A percentile compares a stretch with the other conserved stretches of the same genome.
Conservation (phyloP, 2,888 invertebrate genomes). For the Punctoribates punctum region DNA sequence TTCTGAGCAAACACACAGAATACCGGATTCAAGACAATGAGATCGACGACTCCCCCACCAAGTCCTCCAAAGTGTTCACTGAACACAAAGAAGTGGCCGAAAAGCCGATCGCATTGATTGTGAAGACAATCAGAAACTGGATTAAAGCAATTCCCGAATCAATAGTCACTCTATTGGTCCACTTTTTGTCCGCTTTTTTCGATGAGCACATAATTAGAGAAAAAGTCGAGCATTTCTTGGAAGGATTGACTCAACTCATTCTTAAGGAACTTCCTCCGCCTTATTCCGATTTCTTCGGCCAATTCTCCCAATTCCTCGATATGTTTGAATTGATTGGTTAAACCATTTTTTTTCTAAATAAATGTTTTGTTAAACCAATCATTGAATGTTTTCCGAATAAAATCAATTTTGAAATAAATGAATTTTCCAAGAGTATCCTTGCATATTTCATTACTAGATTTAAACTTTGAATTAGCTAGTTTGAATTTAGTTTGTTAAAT, state of each 20-base stretch:
- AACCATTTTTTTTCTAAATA: not conserved
- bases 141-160: constrained; percentile 7
- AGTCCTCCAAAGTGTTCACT: not conserved
- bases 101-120: constrained; percentile 9
- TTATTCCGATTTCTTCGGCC: not conserved
- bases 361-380: not conserved
- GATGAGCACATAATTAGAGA: not conserved
- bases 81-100: not conserved
- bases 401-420: not conserved
- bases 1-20: not conserved
- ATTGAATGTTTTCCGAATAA: not conserved
- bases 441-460: no score
- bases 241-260: not conserved
- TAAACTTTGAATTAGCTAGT: not conserved
- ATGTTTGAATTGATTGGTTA: constrained; percentile 26
- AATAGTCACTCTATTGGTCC: not conserved
- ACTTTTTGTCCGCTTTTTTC: not conserved
- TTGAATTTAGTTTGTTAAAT: not conserved
- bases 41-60: not conserved
- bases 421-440: not conserved
- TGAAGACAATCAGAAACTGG: not conserved
- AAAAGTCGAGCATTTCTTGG: not conserved
- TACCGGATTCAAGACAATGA: not conserved
- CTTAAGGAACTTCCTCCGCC: not conserved
- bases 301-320: constrained; percentile 1